These are phyloP conservation scores for Deilephila porcellus DNA, from an alignment of 2,888 invertebrate genomes.

Conservation along the genomic window DNA sequence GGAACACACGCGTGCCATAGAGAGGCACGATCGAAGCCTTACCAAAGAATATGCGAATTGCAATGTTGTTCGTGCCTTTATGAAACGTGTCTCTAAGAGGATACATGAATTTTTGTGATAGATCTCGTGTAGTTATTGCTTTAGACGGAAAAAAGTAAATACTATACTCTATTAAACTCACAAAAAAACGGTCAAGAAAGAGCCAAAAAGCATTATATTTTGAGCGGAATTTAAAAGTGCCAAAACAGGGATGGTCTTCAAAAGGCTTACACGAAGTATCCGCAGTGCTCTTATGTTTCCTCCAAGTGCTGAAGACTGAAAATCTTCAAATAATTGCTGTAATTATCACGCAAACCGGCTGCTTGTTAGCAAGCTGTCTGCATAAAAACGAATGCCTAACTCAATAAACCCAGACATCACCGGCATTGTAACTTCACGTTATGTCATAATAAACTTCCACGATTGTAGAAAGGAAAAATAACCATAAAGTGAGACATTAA, in stretches of 20 bases:
- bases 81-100: slow-evolving; percentile 19
- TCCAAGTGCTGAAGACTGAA: too few relatives aligned
- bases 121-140: too few relatives aligned
- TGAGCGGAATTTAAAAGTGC: too few relatives aligned
- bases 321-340: too few relatives aligned
- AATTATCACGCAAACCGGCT: too few relatives aligned
- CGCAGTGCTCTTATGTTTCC: too few relatives aligned
- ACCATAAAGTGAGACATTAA: slow-evolving; percentile 38
- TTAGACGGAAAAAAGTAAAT: too few relatives aligned
- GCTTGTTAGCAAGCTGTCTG: too few relatives aligned
- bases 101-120: not conserved
- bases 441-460: slow-evolving; percentile 29
- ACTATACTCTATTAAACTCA: not conserved
- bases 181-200: too few relatives aligned
- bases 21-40: slow-evolving; percentile 58
- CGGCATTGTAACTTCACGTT: not conserved
- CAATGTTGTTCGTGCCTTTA: not conserved
- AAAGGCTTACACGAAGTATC: too few relatives aligned
- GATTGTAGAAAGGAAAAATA: slow-evolving; percentile 37
- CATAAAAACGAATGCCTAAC: not conserved
- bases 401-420: not conserved
- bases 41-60: slow-evolving; percentile 52
- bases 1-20: slow-evolving; percentile 49
- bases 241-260: too few relatives aligned
- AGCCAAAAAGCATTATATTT: too few relatives aligned